Conservation (phyloP, 2,797 vertebrate genomes). For the Oryzias dopingdopingensis region DNA sequence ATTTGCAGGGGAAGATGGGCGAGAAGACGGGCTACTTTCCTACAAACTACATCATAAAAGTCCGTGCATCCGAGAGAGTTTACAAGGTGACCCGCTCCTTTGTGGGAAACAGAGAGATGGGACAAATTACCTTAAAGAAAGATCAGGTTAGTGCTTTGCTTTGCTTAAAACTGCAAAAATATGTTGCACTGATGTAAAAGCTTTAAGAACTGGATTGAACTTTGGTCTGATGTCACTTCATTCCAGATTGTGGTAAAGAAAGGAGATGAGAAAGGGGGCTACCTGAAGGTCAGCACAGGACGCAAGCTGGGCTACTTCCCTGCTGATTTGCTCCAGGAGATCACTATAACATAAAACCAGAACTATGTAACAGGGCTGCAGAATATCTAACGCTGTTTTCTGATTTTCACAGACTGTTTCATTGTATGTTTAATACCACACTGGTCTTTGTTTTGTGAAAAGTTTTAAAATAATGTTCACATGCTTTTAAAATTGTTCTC, state of each 20-base stretch:
- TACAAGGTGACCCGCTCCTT: conserved; percentile 88
- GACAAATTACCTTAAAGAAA: conserved; percentile 93
- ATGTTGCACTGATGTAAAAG: too few relatives aligned
- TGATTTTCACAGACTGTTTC: too few relatives aligned
- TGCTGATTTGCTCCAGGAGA: conserved; percentile 88
- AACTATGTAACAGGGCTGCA: not conserved
- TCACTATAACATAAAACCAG: conserved; percentile 68
- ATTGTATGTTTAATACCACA: too few relatives aligned
- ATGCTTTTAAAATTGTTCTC: too few relatives aligned
- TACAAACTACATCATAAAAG: conserved; percentile 91
- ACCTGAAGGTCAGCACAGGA: conserved; percentile 92
- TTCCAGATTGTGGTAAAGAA: conserved; percentile 78
- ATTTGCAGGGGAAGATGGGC: conserved; percentile 74
- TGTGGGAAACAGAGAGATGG: conserved; percentile 91
- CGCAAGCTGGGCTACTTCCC: conserved; percentile 96
- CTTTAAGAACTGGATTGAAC: not conserved
- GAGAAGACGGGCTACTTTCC: conserved; percentile 81
- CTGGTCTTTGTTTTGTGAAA: too few relatives aligned
- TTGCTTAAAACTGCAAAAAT: not conserved
- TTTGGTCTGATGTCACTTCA: conserved; percentile 1
- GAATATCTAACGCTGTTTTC: not conserved
- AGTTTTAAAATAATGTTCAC: too few relatives aligned
- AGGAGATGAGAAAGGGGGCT: conserved; percentile 81
- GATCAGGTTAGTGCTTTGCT: conserved; percentile 80
- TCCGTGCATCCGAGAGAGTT: conserved; percentile 85